phyloP scores from a whole-genome alignment of 2,888 invertebrate genomes.

The Sipha maydis region DNA sequence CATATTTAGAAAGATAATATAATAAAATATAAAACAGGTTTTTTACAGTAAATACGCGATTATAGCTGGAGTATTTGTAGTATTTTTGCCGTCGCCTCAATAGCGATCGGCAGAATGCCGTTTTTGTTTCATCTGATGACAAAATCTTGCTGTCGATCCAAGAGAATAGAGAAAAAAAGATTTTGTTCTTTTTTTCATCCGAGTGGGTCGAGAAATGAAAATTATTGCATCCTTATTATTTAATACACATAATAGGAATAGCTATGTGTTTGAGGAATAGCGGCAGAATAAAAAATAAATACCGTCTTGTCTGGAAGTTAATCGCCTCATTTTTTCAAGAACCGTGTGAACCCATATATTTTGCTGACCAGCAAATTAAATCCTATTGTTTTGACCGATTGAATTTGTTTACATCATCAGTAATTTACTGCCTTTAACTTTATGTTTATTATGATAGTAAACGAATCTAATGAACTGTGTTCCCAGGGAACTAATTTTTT shows the following conservation, averaged over 20 bases:
- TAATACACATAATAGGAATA: constrained; percentile 33
- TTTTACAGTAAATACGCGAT: constrained; percentile 2
- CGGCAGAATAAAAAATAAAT: constrained; percentile 42
- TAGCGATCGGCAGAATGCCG: constrained; percentile 59
- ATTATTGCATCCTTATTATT: constrained; percentile 53
- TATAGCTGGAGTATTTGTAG: constrained; percentile 46
- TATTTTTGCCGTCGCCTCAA: constrained; percentile 60
- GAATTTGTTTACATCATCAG: neutral
- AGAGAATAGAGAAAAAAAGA: constrained; percentile 29
- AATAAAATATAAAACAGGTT: constrained; percentile 52
- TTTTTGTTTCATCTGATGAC: constrained; percentile 59
- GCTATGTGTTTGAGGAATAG: constrained; percentile 24
- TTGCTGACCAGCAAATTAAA: constrained; percentile 5
- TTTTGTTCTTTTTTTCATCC: constrained; percentile 29
- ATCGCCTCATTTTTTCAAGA: constrained; percentile 14
- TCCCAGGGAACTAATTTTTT: constrained; percentile 20
- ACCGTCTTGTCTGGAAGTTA: constrained; percentile 51
- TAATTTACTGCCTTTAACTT: neutral
- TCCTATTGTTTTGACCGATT: constrained; percentile 46
- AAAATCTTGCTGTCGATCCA: constrained; percentile 40
- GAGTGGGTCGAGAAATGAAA: constrained; percentile 48
- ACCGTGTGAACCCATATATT: constrained; percentile 57
- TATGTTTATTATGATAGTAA: neutral
- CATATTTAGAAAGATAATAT: constrained; percentile 27
- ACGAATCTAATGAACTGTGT: neutral